These are phyloP conservation scores for Ophioninae sp. DNA, from an alignment of 2,888 invertebrate species.

Conservation along the genomic window DNA sequence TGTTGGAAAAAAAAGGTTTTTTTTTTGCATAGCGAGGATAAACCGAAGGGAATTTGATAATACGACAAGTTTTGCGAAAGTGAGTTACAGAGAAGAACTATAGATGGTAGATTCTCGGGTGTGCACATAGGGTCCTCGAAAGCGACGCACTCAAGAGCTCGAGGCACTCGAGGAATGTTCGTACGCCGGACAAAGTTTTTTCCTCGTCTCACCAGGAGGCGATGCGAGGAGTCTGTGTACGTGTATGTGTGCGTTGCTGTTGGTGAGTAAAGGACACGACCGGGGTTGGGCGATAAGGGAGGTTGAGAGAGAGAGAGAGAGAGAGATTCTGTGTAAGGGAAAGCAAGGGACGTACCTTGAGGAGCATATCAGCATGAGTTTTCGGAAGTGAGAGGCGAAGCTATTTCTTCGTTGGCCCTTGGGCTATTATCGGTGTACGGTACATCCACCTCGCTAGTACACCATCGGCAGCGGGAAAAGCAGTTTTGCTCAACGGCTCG, in stretches of 20 bases:
- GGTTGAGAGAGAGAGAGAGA: neutral
- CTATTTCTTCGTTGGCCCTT: constrained; percentile 63
- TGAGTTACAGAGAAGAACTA: no score
- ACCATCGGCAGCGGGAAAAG: constrained; percentile 40
- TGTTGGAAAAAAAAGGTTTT: no score
- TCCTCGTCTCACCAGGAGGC: constrained; percentile 24
- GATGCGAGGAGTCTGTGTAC: constrained; percentile 5
- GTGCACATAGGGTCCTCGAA: constrained; percentile 44
- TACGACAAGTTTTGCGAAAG: no score
- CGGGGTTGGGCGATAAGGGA: no score
- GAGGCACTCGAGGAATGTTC: constrained; percentile 61
- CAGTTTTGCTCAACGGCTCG: constrained; percentile 52
- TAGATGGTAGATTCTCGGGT: neutral
- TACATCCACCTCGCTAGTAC: constrained; percentile 32
- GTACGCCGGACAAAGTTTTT: constrained; percentile 32
- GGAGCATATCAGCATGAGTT: constrained; percentile 46
- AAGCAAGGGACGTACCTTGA: constrained; percentile 13
- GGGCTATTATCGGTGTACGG: constrained; percentile 60
- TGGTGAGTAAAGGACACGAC: neutral
- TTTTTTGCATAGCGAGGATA: no score
- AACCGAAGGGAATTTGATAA: no score
- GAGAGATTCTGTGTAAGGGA: neutral
- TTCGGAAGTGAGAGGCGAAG: constrained; percentile 51
- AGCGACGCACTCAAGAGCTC: constrained; percentile 60
- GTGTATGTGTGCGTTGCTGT: neutral